Percentiles rank a stretch among this genome's conserved stretches.
Conservation (phyloP, 2,888 invertebrate genomes). For the Heliconius ismenius region DNA sequence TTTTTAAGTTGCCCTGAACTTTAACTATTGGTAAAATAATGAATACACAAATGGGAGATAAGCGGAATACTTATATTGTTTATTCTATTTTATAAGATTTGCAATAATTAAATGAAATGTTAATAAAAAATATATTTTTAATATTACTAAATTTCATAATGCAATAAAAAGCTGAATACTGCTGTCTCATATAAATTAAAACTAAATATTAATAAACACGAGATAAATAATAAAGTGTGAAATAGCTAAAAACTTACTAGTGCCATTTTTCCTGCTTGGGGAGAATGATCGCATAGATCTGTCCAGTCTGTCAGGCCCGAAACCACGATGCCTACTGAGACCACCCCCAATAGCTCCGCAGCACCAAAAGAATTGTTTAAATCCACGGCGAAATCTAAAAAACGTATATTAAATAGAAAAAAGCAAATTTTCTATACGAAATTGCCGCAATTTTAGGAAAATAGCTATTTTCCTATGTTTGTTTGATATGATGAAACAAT, state of each 20-base stretch:
- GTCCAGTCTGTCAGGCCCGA: conserved; percentile 89
- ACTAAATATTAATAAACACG: conserved; percentile 5
- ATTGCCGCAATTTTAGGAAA: background rate
- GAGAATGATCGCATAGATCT: conserved; percentile 89
- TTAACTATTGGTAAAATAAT: background rate
- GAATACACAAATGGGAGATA: background rate
- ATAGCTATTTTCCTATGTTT: background rate
- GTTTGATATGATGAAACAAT: background rate
- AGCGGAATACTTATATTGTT: background rate
- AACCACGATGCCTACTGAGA: conserved; percentile 86
- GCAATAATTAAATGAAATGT: background rate
- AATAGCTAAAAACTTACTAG: conserved; percentile 56
- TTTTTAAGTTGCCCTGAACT: background rate
- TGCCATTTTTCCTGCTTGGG: conserved; percentile 76
- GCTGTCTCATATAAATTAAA: background rate
- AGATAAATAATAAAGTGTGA: background rate
- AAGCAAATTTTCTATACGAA: background rate
- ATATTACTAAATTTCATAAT: background rate
- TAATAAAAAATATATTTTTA: background rate
- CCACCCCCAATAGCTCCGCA: conserved; percentile 87
- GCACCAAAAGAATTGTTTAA: conserved; percentile 95
- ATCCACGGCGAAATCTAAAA: conserved; percentile 93
- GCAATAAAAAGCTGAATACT: conserved; percentile 10
- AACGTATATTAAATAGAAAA: background rate
- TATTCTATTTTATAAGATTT: background rate